Evolutionary conservation across 2,113 vertebrate genomes (phyloP), one percentile per base, ranked within the genome.

Genomic region (Probosciger aterrimus): DNA sequence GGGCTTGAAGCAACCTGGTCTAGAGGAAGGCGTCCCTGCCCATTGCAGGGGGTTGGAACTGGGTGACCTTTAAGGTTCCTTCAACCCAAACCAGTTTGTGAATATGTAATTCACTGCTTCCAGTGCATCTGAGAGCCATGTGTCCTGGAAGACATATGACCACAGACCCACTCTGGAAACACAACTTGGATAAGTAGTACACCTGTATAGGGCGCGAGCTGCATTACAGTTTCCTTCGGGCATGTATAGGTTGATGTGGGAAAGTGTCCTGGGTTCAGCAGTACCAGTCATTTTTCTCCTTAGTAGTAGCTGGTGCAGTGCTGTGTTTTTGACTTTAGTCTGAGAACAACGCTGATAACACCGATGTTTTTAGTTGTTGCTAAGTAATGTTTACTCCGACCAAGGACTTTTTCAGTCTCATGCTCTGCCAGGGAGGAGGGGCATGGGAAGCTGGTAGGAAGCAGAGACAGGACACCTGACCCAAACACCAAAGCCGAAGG

Each of bases 201-300:
- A 27, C 15, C 19, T 20, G 6, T 24, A 4, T 7, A 25, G 33
- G 10, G 28, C 39, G 62, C 33, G 39, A 89, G 18, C 39, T 86
- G 31, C 18, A 0, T 57, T 60, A 23, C 3, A 7, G 15, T 55
- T 77, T 22, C 27, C 10, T 52, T 64, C 6, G 39, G 30, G 49
- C 53, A 69, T 0, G 0, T 7, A 18, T 2, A 23, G 14, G 9
- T 39, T 63, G 23, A 10, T 47, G 9, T 39, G 35, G 23, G 78
- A 47, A 25, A n/a, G 20, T n/a, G 55, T 57, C 31, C 55, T n/a
- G 33, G 8, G 33, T 57, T 57, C 55, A 57, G 33, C 55, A 57
- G 20, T n/a, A 14, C 19, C 55, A 57, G 55, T 14, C 33, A 57
- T 57, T 57, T 57, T 57, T 57, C 33, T 57, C 8, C 31, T n/a